A percentile compares a stretch with the other conserved stretches of the same genome.
Evolutionary conservation across 2,888 invertebrate genomes (phyloP).

Genomic region (Drosophila demipolita): DNA sequence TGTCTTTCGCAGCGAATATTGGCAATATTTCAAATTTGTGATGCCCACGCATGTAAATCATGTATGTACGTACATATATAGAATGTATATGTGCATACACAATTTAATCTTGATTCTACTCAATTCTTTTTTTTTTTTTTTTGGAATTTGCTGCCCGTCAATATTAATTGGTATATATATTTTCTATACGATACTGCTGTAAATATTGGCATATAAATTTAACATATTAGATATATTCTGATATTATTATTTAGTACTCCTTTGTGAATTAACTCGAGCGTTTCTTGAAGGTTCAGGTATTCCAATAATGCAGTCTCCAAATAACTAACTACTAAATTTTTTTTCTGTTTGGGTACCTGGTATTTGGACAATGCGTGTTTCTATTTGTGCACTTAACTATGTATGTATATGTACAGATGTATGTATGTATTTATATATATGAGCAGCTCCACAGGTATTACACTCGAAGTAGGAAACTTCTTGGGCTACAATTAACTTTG

Average conservation of each 20-base stretch:
- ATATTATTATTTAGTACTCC: neutral
- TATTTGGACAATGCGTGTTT: neutral
- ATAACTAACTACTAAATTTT: too few species aligned
- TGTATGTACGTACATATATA: neutral
- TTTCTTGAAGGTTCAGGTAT: neutral
- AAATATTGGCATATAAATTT: neutral
- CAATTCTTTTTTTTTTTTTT: neutral
- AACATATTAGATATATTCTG: neutral
- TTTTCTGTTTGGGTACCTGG: neutral
- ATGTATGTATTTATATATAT: neutral
- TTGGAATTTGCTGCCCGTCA: neutral
- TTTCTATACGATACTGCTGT: neutral
- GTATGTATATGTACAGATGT: too few species aligned
- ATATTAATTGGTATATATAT: too few species aligned
- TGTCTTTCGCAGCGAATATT: conserved; percentile 8
- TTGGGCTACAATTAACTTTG: conserved; percentile 2
- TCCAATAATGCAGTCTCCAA: neutral
- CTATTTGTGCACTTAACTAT: neutral
- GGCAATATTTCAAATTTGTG: conserved; percentile 39
- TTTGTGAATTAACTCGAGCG: neutral
- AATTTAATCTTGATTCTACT: neutral
- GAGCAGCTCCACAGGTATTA: neutral
- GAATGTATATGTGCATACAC: neutral
- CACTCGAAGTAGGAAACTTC: neutral
- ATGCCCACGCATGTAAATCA: conserved; percentile 38